Evolutionary conservation across 2,113 vertebrate species (phyloP).

Genomic region (Saccopteryx bilineata): DNA sequence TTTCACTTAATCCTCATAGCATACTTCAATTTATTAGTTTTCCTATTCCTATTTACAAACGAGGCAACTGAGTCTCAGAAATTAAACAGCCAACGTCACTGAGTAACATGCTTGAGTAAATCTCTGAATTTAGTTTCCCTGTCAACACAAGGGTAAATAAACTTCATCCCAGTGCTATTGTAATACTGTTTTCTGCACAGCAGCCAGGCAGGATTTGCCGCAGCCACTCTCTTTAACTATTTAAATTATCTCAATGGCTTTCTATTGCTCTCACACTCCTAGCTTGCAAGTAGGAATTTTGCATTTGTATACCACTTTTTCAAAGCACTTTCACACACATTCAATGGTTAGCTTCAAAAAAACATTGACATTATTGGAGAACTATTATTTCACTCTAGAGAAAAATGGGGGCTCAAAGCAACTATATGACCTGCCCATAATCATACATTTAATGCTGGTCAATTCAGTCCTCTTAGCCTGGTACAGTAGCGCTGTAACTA

Average conservation of each 20-base stretch:
- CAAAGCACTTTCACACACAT: neutral
- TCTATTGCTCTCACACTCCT: neutral
- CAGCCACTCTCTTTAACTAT: neutral
- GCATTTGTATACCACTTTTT: constrained; percentile 36
- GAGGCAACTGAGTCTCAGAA: neutral
- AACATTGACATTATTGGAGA: neutral
- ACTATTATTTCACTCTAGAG: neutral
- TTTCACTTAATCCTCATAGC: neutral
- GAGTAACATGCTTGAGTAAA: neutral
- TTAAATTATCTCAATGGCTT: constrained; percentile 8
- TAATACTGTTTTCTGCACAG: neutral
- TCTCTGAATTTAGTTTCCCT: neutral
- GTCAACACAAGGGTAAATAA: neutral
- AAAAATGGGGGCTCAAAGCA: neutral
- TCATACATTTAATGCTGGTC: neutral
- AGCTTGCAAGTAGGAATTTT: neutral
- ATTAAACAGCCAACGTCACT: neutral
- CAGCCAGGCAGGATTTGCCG: neutral
- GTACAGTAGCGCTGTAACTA: neutral
- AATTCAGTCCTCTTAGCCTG: neutral
- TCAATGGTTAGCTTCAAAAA: neutral
- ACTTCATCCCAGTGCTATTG: neutral
- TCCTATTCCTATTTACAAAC: neutral
- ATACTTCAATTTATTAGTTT: neutral
- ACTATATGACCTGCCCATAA: neutral